Percentiles rank a stretch among this genome's conserved stretches.
Conservation (phyloP, 2,888 invertebrate genomes). For the Tipula helvola region DNA sequence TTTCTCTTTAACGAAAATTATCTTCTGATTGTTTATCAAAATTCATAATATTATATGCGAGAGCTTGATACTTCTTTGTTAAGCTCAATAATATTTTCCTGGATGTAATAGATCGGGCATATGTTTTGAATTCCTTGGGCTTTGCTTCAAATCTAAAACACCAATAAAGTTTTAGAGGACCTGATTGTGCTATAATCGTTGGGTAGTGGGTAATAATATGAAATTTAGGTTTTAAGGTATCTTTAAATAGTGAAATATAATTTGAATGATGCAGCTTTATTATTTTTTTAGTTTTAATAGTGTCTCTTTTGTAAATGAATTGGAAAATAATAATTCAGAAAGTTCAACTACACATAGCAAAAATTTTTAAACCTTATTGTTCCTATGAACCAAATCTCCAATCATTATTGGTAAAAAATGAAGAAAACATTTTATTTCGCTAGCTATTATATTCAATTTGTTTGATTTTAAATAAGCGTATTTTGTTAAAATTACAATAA, state of each 20-base stretch:
- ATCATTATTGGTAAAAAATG: background rate
- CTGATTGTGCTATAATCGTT: background rate
- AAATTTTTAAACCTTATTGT: too few relatives aligned
- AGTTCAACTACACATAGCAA: too few relatives aligned
- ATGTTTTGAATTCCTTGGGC: background rate
- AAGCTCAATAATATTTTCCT: background rate
- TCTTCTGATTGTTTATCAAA: too few relatives aligned
- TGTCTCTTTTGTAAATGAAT: too few relatives aligned
- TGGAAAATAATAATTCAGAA: background rate
- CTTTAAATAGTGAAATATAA: background rate
- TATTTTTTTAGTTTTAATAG: too few relatives aligned
- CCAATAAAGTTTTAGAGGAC: background rate
- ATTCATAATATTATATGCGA: too few relatives aligned
- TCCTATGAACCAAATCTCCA: background rate
- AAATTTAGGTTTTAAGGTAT: background rate
- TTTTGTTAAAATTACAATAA: too few relatives aligned
- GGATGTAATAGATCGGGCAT: background rate
- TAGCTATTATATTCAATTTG: too few relatives aligned
- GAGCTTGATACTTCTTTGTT: background rate
- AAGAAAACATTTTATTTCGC: background rate
- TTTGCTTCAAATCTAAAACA: background rate
- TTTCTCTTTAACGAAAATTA: too few relatives aligned
- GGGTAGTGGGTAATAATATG: background rate
- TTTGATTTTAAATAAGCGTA: conserved; percentile 13
- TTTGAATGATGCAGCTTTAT: background rate